phyloP scores from a whole-genome alignment of 1,140 invertebrate genomes.

The Oncopodura yosiiana region DNA sequence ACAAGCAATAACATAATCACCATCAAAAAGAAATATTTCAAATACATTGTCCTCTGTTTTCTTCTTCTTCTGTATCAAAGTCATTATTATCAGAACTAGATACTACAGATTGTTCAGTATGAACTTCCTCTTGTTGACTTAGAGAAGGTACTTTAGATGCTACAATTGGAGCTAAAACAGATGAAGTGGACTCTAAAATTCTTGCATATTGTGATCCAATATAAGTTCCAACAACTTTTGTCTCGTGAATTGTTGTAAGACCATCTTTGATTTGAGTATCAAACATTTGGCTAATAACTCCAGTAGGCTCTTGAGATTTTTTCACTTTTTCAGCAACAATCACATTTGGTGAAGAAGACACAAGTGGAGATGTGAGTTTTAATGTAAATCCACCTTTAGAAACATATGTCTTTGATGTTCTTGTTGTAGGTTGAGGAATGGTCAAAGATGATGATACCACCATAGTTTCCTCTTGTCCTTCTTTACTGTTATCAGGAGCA shows the following conservation, averaged over 20 bases:
- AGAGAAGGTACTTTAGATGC: slow-evolving; percentile 10
- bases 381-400: background rate
- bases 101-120: slow-evolving; percentile 26
- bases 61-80: slow-evolving; percentile 3
- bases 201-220: slow-evolving; percentile 74
- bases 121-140: slow-evolving; percentile 7
- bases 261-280: slow-evolving; percentile 74
- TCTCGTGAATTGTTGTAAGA: slow-evolving; percentile 71
- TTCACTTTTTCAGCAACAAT: slow-evolving; percentile 9
- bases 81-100: slow-evolving; percentile 18
- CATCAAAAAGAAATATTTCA: background rate
- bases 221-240: slow-evolving; percentile 75
- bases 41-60: background rate
- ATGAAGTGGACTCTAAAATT: slow-evolving; percentile 60
- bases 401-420: background rate
- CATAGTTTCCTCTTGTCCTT: no score
- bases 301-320: slow-evolving; percentile 48
- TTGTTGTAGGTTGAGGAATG: slow-evolving; percentile 3
- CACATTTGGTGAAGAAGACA: background rate
- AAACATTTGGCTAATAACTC: slow-evolving; percentile 66
- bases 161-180: slow-evolving; percentile 41
- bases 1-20: background rate
- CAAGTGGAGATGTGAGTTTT: background rate
- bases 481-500: no score
- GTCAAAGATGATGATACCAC: no score